Base-by-base conservation (phyloP, 2,797 vertebrate genomes). In the Cottoperca gobio region DNA sequence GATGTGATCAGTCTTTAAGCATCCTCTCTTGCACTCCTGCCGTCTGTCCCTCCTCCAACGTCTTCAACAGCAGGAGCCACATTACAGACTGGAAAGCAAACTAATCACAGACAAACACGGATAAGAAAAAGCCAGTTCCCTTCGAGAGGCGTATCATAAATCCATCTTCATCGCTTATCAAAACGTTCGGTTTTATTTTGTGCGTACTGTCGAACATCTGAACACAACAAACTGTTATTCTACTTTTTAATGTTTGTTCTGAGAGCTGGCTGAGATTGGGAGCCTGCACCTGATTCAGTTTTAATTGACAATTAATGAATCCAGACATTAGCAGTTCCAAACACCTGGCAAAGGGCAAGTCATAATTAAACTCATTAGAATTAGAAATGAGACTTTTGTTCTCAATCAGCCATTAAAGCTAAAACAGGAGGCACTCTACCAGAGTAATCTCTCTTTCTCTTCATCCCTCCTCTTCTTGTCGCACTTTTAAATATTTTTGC, bases 261-360 rank as follows among this genome's bases (percentile, higher is more conserved):
- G 54, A 58, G 49, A 49, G 64, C 61, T 39, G 70, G 73, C n/a
- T 37, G 33, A 76, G 65, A 81, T 17, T 23, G 57, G 40, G 68
- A 84, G 39, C 54, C 31, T 57, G 80, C 24, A 43, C 76, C 73
- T 69, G 68, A 86, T 80, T 83, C 46, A 5, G 3, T 73, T 90
- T 88, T 90, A 91, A 91, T 91, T 83, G 88, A 88, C 83, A 89
- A 86, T 88, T 91, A 91, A 91, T 90, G 82, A 84, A 89, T 85
- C 43, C 64, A 85, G 79, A 84, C 87, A 90, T 88, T 82, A 88
- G 85, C 88, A 60, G 76, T 80, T 84, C 71, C 77, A 62, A 77
- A 83, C 87, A 89, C 86, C 87, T 89, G 88, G 82, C 78, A 81
- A 37, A 86, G 83, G 85, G 67, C 70, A 37, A 73, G 73, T 62